Percentiles rank a stretch among this genome's conserved stretches.
Evolutionary conservation across 1,140 invertebrate species (phyloP).

Genomic region (Anastrepha ludens): DNA sequence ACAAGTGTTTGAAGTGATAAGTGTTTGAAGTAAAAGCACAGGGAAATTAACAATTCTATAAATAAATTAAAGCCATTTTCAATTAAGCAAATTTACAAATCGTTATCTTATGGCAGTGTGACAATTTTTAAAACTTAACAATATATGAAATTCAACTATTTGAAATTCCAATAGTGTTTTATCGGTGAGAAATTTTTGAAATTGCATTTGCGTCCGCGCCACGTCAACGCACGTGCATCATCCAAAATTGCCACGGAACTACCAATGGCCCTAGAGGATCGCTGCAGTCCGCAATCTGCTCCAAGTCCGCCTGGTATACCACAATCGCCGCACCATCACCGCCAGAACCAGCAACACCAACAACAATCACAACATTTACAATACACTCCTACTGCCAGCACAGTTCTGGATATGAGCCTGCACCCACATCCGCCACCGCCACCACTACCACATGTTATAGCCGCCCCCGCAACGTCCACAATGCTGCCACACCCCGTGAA

Average conservation of each 20-base stretch:
- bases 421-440: constrained; percentile 58
- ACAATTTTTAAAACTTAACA: constrained; percentile 23
- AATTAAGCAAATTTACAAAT: too few relatives aligned
- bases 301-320: constrained; percentile 74
- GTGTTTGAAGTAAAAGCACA: neutral
- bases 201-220: neutral
- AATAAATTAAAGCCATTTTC: neutral
- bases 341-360: constrained; percentile 30
- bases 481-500: constrained; percentile 56
- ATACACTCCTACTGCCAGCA: constrained; percentile 56
- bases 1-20: neutral
- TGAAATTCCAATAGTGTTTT: neutral
- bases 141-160: constrained; percentile 23
- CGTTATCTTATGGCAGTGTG: constrained; percentile 28
- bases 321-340: constrained; percentile 62
- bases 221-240: neutral
- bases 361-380: constrained; percentile 26
- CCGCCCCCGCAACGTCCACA: neutral
- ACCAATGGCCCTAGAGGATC: constrained; percentile 78
- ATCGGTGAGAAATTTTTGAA: neutral
- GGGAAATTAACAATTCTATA: constrained; percentile 5
- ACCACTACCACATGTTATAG: constrained; percentile 55
- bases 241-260: constrained; percentile 27
- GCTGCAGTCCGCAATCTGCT: constrained; percentile 78
- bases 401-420: constrained; percentile 67